These are phyloP conservation scores for Gasterosteus nipponicus DNA, from an alignment of 2,113 vertebrate species.

Conservation along the genomic window DNA sequence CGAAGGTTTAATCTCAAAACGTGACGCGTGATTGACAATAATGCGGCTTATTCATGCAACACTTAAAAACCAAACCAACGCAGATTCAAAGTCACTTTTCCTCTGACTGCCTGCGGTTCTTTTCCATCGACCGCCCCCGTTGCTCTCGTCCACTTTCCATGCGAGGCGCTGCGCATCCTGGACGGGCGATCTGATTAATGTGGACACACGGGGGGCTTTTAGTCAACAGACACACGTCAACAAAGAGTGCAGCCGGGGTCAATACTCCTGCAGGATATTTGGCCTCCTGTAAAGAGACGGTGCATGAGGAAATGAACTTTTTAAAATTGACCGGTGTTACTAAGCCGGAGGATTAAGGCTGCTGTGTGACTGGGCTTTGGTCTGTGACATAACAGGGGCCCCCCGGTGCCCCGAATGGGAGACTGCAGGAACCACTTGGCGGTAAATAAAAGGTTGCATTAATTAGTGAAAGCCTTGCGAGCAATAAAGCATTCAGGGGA, in stretches of 20 bases:
- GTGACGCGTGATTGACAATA: no score
- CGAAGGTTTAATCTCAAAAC: no score
- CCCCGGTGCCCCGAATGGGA: conserved; percentile 25
- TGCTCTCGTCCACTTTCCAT: no score
- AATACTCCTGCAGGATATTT: conserved; percentile 24
- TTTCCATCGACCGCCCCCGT: no score
- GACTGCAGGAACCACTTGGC: conserved; percentile 29
- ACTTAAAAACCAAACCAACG: no score
- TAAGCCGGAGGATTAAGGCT: conserved; percentile 49
- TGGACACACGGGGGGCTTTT: neutral
- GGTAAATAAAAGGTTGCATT: conserved; percentile 44
- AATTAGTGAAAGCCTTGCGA: conserved; percentile 32
- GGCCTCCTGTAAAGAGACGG: conserved; percentile 16
- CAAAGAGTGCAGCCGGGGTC: neutral
- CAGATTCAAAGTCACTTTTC: no score
- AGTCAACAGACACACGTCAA: neutral
- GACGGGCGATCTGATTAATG: neutral
- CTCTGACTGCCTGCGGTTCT: no score
- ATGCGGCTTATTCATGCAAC: no score
- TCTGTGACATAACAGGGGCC: conserved; percentile 47
- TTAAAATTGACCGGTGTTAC: conserved; percentile 50
- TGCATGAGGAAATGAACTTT: conserved; percentile 45
- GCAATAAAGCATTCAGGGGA: conserved; percentile 17
- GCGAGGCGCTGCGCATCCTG: no score
- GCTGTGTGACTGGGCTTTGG: conserved; percentile 53